A percentile compares a stretch with the other conserved stretches of the same genome.
Conservation (phyloP, 2,113 vertebrate genomes). For the Pao palembangensis region DNA sequence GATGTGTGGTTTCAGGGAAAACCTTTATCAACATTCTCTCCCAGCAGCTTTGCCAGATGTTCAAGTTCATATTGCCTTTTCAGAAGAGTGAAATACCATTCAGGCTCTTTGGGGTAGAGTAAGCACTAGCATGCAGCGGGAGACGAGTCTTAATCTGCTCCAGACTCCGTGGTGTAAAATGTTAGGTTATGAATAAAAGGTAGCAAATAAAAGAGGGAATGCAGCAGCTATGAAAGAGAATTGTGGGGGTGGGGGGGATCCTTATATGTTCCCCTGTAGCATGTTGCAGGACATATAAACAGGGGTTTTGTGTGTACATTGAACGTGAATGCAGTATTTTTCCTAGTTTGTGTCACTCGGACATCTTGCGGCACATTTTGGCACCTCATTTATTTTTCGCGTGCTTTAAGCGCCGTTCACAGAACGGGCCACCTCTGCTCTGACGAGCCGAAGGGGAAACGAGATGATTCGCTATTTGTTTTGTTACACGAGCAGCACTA, state of each 20-base stretch:
- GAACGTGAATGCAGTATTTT: no score
- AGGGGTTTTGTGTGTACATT: no score
- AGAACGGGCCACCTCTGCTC: no score
- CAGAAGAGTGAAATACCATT: conserved; percentile 62
- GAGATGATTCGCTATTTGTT: no score
- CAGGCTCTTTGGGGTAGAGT: conserved; percentile 69
- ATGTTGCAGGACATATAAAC: no score
- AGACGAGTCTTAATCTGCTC: conserved; percentile 69
- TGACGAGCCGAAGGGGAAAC: no score
- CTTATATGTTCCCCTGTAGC: no score
- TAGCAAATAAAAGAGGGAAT: conserved; percentile 71
- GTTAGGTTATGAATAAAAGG: conserved; percentile 74
- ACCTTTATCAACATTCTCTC: conserved; percentile 52
- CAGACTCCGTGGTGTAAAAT: conserved; percentile 72
- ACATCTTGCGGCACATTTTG: no score
- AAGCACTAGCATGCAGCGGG: conserved; percentile 66
- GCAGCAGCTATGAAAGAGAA: conserved; percentile 58
- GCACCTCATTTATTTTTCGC: no score
- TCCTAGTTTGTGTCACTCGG: no score
- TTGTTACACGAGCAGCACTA: no score
- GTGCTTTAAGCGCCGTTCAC: no score
- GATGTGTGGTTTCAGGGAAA: conserved; percentile 34
- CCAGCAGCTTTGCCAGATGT: conserved; percentile 67
- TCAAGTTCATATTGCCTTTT: conserved; percentile 62
- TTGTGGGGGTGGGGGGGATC: conserved; percentile 21